Conservation (phyloP, 2,797 vertebrate genomes). For the Aplochiton taeniatus region DNA sequence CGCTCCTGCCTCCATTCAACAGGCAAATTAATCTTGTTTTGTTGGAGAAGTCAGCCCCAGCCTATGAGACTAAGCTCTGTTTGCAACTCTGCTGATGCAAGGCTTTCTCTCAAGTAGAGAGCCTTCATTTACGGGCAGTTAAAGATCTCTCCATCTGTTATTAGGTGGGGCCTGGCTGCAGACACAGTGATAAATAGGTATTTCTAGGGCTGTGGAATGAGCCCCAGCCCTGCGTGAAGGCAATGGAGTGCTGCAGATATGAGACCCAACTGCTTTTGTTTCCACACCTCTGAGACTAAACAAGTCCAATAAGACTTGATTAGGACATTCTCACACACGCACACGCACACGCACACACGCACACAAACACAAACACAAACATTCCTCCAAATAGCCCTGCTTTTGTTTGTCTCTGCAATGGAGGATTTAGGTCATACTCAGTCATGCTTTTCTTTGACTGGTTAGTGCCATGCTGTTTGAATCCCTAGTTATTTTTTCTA, state of each 20-base stretch:
- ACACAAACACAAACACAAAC: slow-evolving; percentile 16
- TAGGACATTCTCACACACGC: slow-evolving; percentile 27
- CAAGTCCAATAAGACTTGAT: slow-evolving; percentile 57
- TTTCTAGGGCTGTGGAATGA: slow-evolving; percentile 65
- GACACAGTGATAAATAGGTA: slow-evolving; percentile 71
- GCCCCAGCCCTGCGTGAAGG: slow-evolving; percentile 55
- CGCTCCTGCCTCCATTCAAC: slow-evolving; percentile 71
- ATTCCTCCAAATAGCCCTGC: slow-evolving; percentile 41
- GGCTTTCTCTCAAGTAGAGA: slow-evolving; percentile 70
- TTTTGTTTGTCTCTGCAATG: slow-evolving; percentile 62
- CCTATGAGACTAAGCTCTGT: slow-evolving; percentile 58
- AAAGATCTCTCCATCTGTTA: slow-evolving; percentile 74
- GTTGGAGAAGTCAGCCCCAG: slow-evolving; percentile 73
- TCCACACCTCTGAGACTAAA: slow-evolving; percentile 53
- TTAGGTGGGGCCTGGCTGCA: slow-evolving; percentile 48
- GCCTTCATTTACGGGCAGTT: slow-evolving; percentile 74
- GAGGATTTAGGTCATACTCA: slow-evolving; percentile 63
- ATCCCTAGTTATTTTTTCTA: slow-evolving; percentile 68
- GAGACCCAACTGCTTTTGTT: slow-evolving; percentile 63
- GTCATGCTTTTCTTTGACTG: slow-evolving; percentile 64
- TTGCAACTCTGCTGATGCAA: slow-evolving; percentile 73
- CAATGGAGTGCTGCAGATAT: slow-evolving; percentile 63
- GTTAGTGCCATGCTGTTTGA: slow-evolving; percentile 65
- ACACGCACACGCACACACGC: slow-evolving; percentile 8
- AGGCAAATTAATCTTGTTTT: slow-evolving; percentile 84